Percentiles rank a stretch among this genome's conserved stretches.
phyloP scores from a whole-genome alignment of 1,140 invertebrate genomes.

The Hirudo medicinalis region DNA sequence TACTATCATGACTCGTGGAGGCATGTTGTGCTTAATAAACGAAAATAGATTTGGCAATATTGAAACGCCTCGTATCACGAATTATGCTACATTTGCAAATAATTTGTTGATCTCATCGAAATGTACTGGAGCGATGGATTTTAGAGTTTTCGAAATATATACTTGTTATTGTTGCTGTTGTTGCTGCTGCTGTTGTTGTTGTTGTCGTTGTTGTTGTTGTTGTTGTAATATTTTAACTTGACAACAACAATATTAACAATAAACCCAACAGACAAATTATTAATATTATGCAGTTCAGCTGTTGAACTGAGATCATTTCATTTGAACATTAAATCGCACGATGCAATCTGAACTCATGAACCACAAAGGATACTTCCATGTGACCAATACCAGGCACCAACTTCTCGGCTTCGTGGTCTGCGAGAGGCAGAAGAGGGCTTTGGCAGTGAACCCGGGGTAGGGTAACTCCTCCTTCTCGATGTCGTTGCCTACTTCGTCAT shows the following conservation, averaged over 20 bases:
- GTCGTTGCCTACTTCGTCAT: conserved; percentile 21
- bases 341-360: background rate
- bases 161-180: too few relatives aligned
- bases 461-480: conserved; percentile 46
- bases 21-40: background rate
- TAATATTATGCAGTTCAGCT: background rate
- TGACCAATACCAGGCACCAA: conserved; percentile 85
- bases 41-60: background rate
- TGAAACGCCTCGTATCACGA: background rate
- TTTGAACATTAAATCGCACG: background rate
- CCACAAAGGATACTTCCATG: conserved; percentile 94
- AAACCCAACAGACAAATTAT: background rate
- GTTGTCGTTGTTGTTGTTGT: too few relatives aligned
- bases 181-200: too few relatives aligned
- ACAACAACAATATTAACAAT: background rate
- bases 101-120: background rate
- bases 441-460: conserved; percentile 72
- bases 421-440: conserved; percentile 59
- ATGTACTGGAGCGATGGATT: too few relatives aligned
- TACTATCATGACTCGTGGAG: background rate
- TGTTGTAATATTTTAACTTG: too few relatives aligned
- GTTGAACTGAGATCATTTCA: background rate
- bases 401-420: conserved; percentile 71
- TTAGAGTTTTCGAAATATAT: too few relatives aligned
- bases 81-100: background rate